Conservation (phyloP, 1,140 invertebrate species). For the Sycobia sp. region DNA sequence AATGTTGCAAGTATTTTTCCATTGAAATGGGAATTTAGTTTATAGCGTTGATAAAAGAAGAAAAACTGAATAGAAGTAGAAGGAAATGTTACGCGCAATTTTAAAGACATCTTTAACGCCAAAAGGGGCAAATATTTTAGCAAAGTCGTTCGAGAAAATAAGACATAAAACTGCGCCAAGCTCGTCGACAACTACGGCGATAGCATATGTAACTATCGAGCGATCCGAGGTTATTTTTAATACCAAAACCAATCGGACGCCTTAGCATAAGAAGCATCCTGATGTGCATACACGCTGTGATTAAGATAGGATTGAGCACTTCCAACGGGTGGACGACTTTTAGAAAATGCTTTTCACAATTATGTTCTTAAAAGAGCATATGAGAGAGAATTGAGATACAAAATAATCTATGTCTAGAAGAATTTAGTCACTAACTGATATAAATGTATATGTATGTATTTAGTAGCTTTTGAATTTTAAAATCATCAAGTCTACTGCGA, state of each 20-base stretch:
- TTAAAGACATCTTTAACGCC: slow-evolving; percentile 32
- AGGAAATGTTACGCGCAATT: slow-evolving; percentile 25
- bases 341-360: slow-evolving; percentile 21
- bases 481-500: slow-evolving; percentile 25
- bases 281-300: slow-evolving; percentile 29
- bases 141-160: slow-evolving; percentile 26
- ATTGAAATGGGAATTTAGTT: slow-evolving; percentile 51
- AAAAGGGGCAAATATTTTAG: slow-evolving; percentile 33
- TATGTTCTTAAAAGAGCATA: slow-evolving; percentile 5
- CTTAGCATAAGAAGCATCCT: slow-evolving; percentile 46
- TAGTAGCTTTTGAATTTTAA: slow-evolving; percentile 29
- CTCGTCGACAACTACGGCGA: slow-evolving; percentile 19
- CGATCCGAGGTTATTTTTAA: slow-evolving; percentile 64
- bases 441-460: slow-evolving; percentile 33
- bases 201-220: slow-evolving; percentile 28
- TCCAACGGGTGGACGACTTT: slow-evolving; percentile 23
- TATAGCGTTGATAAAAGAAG: slow-evolving; percentile 38
- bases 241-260: slow-evolving; percentile 63
- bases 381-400: slow-evolving; percentile 13
- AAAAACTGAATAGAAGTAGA: slow-evolving; percentile 37
- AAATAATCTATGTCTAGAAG: slow-evolving; percentile 28
- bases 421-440: slow-evolving; percentile 34
- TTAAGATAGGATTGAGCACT: slow-evolving; percentile 33
- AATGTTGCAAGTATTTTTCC: slow-evolving; percentile 56
- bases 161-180: slow-evolving; percentile 29